Evolutionary conservation across 2,888 invertebrate species (phyloP), one percentile per base, ranked within the genome.

Genomic region (Cinara cedri): DNA sequence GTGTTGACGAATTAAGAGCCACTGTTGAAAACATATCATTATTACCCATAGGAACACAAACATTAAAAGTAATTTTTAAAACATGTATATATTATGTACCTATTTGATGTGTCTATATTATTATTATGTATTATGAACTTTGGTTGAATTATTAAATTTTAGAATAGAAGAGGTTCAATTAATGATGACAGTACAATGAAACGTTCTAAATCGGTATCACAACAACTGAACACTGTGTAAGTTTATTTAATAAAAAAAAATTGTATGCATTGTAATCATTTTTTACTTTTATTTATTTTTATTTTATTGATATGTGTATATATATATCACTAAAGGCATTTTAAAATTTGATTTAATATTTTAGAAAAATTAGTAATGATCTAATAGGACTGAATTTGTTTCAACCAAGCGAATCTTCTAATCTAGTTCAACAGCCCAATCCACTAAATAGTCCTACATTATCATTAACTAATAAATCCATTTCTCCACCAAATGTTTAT

Each of bases 1-100:
- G 96, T 86, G 96, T 97, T 14, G 97, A 97, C 87, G 97, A 97
- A 86, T 88, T 97, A 24, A 89, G 95, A 84, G 95, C 95, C 34
- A 96, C 96, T 54, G 94, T 97, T 72, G 96, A 95, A 86, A 96
- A 94, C 86, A 90, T 97, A 82, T 93, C 96, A 49, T 85, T 93
- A 74, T 93, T 93, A 74, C 93, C 94, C 82, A 90, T 92, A 72
- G 81, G 72, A 34, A 57, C 81, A 21, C 72, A 72, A n/a, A 74
- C 81, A n/a, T 66, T 81, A 51, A 81, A 74, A 24, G 72, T 78
- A 78, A 51, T 8, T 26, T 34, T 3, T 19, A 62, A 9, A 24
- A 57, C 46, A 14, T 19, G 44, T 24, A 63, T 34, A 26, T 24
- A 13, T 34, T 54, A 42, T 46, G 0, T 60, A n/a, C n/a, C n/a